Conservation (phyloP, 2,113 vertebrate species). For the Gadus chalcogrammus region DNA sequence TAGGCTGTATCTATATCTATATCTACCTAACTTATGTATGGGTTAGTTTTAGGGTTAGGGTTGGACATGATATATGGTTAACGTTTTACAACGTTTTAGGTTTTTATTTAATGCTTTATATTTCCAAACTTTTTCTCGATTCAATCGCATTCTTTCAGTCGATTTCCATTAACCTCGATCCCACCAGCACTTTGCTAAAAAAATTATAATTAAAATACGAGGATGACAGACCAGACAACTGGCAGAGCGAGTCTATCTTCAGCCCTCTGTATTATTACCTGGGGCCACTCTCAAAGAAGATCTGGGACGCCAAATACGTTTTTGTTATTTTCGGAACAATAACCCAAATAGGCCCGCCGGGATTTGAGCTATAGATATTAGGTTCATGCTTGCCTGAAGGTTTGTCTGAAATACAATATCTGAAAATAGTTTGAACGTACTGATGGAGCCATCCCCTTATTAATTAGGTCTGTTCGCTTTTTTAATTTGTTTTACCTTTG, state of each 20-base stretch:
- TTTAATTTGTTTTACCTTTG: background rate
- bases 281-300: conserved; percentile 45
- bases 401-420: conserved; percentile 21
- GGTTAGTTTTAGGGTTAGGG: too few relatives aligned
- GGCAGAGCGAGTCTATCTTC: conserved; percentile 5
- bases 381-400: conserved; percentile 45
- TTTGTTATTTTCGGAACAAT: conserved; percentile 25
- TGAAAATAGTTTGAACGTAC: conserved; percentile 25
- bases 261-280: conserved; percentile 22
- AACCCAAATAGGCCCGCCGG: conserved; percentile 32
- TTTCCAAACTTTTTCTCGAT: too few relatives aligned
- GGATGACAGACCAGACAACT: too few relatives aligned
- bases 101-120: too few relatives aligned
- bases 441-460: conserved; percentile 26
- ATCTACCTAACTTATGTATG: too few relatives aligned
- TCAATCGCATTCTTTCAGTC: too few relatives aligned
- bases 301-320: conserved; percentile 42
- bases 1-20: too few relatives aligned
- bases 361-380: conserved; percentile 47
- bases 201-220: too few relatives aligned
- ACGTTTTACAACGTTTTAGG: too few relatives aligned
- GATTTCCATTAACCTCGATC: too few relatives aligned
- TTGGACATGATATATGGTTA: too few relatives aligned
- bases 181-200: too few relatives aligned
- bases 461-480: conserved; percentile 25